These are phyloP conservation scores for Lycaon pictus DNA, from an alignment of 2,113 vertebrate genomes.

Conservation along the genomic window DNA sequence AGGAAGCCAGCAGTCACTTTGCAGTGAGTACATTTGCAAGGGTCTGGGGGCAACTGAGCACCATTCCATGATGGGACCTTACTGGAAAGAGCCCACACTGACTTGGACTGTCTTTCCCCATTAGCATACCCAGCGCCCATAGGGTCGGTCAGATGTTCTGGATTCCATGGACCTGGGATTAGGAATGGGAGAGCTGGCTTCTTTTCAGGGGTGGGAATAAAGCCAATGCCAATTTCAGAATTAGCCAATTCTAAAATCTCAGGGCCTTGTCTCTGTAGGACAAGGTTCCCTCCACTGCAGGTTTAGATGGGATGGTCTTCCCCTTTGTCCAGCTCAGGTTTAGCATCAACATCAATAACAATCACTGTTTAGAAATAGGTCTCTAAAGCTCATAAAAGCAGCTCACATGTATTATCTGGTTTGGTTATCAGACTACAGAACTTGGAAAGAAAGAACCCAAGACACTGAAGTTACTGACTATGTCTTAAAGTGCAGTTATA, in stretches of 20 bases:
- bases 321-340: neutral
- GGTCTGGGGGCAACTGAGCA: neutral
- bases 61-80: neutral
- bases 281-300: neutral
- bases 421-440: neutral
- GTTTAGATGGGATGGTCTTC: neutral
- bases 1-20: neutral
- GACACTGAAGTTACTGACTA: neutral
- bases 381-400: neutral
- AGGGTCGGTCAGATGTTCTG: neutral
- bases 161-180: neutral
- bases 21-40: neutral
- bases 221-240: neutral
- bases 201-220: neutral
- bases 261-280: neutral
- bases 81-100: neutral
- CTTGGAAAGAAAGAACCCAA: neutral
- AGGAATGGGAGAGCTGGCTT: neutral
- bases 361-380: neutral
- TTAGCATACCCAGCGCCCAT: rapidly evolving
- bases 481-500: neutral
- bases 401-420: neutral
- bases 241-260: neutral
- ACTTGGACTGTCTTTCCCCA: neutral
- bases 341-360: neutral